Evolutionary conservation across 2,797 vertebrate species (phyloP), one percentile per base, ranked within the genome.

Genomic region (Cichlasoma orientale): DNA sequence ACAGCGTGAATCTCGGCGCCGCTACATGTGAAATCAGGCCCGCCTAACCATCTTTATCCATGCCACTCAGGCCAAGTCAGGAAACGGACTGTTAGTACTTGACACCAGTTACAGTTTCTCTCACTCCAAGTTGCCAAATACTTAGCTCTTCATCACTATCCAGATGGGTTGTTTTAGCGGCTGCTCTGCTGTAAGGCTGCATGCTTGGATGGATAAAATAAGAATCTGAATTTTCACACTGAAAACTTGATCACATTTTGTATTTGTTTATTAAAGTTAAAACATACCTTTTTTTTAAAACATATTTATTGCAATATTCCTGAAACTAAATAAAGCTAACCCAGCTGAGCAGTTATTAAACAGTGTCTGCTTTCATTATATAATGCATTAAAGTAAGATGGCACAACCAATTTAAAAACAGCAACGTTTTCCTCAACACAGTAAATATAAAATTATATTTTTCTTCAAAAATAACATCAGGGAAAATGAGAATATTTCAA

Each of bases 51-150:
- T 76, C 61, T 82, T 87, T 82, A 78, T 82, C 71, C 21, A 1
- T 12, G 55, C 54, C 69, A 58, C 78, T 47, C 38, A 54, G 76
- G 38, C 54, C 18, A 1, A 76, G 41, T 77, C 63, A 63, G 76
- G 76, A 84, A 85, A 79, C n/a, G 31, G 56, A 58, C 85, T 75
- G 82, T 77, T n/a, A n/a, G 70, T 53, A 52, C 86, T 91, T 90
- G 36, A 85, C 87, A 80, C 88, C 78, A 83, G 89, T 87, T 90
- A 80, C 73, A 82, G 78, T 90, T 88, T 87, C 88, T 85, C 82
- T 86, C 87, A 72, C 85, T 72, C 7, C 6, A 38, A 41, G 71
- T 78, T 79, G 79, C 63, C 82, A 85, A 21, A 83, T 75, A 81
- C 56, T 68, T 72, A 76, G 86, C 73, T 56, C 61, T 69, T 82